These are phyloP conservation scores for Oenanthe melanoleuca DNA, from an alignment of 2,113 vertebrate species.

Conservation along the genomic window DNA sequence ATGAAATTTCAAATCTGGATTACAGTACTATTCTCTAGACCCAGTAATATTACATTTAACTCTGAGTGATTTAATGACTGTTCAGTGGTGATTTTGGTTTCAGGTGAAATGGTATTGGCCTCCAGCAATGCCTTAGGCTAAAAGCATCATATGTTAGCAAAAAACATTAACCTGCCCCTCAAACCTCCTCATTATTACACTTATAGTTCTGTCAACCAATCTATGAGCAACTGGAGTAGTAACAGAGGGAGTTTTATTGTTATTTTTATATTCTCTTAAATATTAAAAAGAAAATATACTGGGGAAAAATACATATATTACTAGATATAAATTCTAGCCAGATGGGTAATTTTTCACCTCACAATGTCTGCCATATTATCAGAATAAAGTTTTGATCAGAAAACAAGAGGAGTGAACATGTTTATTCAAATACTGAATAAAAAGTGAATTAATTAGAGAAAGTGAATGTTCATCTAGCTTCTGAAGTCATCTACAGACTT, in stretches of 20 bases:
- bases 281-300: conserved; percentile 35
- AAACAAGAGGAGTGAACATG: background rate
- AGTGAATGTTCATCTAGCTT: background rate
- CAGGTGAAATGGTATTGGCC: conserved; percentile 66
- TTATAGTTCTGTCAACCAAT: conserved; percentile 67
- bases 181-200: conserved; percentile 73
- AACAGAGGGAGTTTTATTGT: conserved; percentile 43
- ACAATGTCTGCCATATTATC: background rate
- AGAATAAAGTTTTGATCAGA: conserved; percentile 11
- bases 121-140: conserved; percentile 76
- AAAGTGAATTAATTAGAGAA: background rate
- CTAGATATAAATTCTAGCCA: conserved; percentile 32
- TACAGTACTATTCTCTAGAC: conserved; percentile 41
- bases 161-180: conserved; percentile 61
- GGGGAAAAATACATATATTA: conserved; percentile 29
- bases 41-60: conserved; percentile 57
- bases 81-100: conserved; percentile 59
- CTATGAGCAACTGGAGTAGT: conserved; percentile 5
- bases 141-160: conserved; percentile 61
- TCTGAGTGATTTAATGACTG: conserved; percentile 68
- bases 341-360: conserved; percentile 30
- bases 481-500: background rate
- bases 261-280: conserved; percentile 56
- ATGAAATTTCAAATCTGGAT: conserved; percentile 36
- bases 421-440: conserved; percentile 22